Conservation (phyloP, 2,113 vertebrate genomes). For the Pedionomus torquatus region DNA sequence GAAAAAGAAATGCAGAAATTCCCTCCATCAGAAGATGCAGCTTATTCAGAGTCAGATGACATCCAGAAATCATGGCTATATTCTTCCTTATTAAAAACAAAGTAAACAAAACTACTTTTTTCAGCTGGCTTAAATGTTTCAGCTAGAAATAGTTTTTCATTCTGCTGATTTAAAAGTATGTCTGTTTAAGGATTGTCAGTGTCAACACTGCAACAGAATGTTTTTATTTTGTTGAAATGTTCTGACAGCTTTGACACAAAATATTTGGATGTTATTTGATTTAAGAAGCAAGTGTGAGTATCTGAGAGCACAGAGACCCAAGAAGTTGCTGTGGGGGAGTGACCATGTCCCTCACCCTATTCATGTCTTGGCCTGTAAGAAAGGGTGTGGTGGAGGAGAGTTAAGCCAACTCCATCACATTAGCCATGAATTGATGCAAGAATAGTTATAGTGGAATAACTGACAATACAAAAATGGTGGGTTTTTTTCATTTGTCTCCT, state of each 20-base stretch:
- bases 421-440: background rate
- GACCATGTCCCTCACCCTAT: background rate
- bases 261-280: background rate
- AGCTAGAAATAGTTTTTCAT: background rate
- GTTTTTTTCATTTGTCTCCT: background rate
- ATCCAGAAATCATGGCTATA: background rate
- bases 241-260: background rate
- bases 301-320: background rate
- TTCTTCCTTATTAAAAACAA: background rate
- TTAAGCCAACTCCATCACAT: background rate
- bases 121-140: background rate
- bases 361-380: background rate
- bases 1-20: background rate
- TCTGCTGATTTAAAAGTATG: background rate
- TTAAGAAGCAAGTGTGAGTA: background rate
- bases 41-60: background rate
- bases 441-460: background rate
- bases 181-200: background rate
- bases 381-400: background rate
- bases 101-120: rapidly evolving
- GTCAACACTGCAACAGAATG: background rate
- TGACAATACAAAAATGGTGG: background rate
- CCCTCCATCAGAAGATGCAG: background rate
- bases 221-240: background rate
- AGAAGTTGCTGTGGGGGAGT: background rate